Percentiles rank a stretch among this genome's conserved stretches.
Conservation (phyloP, 2,888 invertebrate species). For the Malacosoma neustria region DNA sequence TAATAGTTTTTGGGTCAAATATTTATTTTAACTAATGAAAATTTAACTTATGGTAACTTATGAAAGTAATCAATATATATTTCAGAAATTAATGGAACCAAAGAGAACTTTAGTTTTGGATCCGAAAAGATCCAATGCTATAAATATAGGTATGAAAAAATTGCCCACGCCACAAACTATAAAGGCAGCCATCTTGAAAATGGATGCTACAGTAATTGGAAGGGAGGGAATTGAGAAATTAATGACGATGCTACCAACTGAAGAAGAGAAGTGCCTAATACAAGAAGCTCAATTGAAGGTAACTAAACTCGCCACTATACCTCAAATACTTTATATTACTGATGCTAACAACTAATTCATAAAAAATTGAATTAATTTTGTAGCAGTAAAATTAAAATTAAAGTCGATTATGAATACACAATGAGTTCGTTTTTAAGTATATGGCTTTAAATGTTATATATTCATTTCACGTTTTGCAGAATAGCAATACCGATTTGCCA, state of each 20-base stretch:
- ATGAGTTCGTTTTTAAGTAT: no score
- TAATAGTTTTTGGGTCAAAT: no score
- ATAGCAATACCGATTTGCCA: slow-evolving; percentile 91
- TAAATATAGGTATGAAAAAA: slow-evolving; percentile 99
- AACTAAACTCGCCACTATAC: no score
- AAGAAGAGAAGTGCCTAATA: slow-evolving; percentile 96
- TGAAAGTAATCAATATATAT: slow-evolving; percentile 86
- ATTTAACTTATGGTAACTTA: no score
- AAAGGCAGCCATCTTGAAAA: slow-evolving; percentile 98
- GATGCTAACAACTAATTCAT: no score
- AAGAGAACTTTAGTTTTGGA: slow-evolving; percentile 86
- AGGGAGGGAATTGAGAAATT: slow-evolving; percentile 99
- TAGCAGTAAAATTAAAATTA: no score
- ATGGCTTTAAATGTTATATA: no score
- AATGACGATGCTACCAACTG: slow-evolving; percentile 96
- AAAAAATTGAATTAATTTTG: no score
- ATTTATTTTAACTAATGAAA: no score
- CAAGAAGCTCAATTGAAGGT: slow-evolving; percentile 87
- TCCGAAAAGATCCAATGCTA: slow-evolving; percentile 98
- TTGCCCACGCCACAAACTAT: slow-evolving; percentile 98
- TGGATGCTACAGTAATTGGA: slow-evolving; percentile 99
- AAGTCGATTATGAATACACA: no score
- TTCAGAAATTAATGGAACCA: slow-evolving; percentile 63
- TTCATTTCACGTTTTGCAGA: slow-evolving; percentile 44
- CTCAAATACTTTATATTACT: no score